Conservation (phyloP, 2,113 vertebrate species). For the Bothrops jararaca region DNA sequence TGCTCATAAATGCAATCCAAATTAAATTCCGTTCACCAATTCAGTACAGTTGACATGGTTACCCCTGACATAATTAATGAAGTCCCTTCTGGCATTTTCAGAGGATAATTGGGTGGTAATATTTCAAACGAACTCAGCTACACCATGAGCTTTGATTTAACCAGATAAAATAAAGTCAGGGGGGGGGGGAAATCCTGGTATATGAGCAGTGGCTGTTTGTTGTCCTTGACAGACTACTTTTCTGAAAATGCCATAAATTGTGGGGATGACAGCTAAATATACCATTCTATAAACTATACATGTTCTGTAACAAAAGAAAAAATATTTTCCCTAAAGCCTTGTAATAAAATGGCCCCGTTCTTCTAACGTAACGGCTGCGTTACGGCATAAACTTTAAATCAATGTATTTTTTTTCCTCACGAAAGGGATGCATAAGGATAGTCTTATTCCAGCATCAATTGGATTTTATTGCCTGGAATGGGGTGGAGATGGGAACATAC, state of each 20-base stretch:
- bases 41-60: background rate
- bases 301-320: slow-evolving; percentile 29
- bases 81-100: background rate
- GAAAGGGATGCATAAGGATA: background rate
- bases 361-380: background rate
- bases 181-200: fast-evolving
- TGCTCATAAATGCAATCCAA: background rate
- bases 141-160: background rate
- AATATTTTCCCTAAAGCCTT: background rate
- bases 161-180: background rate
- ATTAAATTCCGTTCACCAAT: background rate
- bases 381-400: slow-evolving; percentile 6
- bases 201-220: background rate
- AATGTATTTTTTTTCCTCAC: background rate
- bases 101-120: background rate
- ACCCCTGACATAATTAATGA: background rate
- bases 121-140: background rate
- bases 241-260: slow-evolving; percentile 30
- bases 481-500: slow-evolving; percentile 60
- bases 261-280: background rate
- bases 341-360: background rate
- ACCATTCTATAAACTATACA: background rate
- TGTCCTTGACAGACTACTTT: background rate
- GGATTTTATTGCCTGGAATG: background rate
- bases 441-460: background rate